These are phyloP conservation scores for Ametastegia equiseti DNA, from an alignment of 2,888 invertebrate genomes.

Conservation along the genomic window DNA sequence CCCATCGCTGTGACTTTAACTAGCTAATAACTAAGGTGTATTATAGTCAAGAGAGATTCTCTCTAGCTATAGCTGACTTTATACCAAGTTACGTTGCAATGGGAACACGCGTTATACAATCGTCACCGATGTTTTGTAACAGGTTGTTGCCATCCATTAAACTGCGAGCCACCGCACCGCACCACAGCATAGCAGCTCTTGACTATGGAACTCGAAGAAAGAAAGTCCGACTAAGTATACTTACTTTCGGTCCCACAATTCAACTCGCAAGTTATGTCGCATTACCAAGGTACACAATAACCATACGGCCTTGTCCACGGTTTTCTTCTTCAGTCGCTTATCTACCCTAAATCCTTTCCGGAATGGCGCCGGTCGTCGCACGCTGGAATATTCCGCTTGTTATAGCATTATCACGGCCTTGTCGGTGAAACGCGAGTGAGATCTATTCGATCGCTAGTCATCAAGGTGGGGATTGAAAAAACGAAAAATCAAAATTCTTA, in stretches of 20 bases:
- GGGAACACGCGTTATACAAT: slow-evolving; percentile 43
- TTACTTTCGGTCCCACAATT: neutral
- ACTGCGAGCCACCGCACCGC: neutral
- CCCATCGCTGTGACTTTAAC: neutral
- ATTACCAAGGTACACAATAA: neutral
- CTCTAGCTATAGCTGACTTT: neutral
- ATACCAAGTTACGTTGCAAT: slow-evolving; percentile 29
- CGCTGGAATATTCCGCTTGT: no score
- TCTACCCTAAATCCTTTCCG: no score
- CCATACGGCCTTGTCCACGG: neutral
- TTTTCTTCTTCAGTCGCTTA: no score
- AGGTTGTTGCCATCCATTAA: slow-evolving; percentile 28
- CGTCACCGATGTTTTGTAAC: slow-evolving; percentile 40
- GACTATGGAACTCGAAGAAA: slow-evolving; percentile 10
- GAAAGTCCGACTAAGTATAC: slow-evolving; percentile 10
- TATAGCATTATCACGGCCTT: no score
- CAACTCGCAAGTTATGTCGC: neutral
- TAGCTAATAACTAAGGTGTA: no score
- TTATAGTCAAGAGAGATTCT: neutral
- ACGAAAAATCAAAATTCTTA: no score
- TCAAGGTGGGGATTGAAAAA: no score
- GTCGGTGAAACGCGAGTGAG: no score
- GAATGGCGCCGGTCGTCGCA: no score
- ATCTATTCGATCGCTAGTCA: no score
- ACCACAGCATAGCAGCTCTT: no score